These are phyloP conservation scores for Drosophila trapezifrons DNA, from an alignment of 1,140 invertebrate species.

Conservation along the genomic window DNA sequence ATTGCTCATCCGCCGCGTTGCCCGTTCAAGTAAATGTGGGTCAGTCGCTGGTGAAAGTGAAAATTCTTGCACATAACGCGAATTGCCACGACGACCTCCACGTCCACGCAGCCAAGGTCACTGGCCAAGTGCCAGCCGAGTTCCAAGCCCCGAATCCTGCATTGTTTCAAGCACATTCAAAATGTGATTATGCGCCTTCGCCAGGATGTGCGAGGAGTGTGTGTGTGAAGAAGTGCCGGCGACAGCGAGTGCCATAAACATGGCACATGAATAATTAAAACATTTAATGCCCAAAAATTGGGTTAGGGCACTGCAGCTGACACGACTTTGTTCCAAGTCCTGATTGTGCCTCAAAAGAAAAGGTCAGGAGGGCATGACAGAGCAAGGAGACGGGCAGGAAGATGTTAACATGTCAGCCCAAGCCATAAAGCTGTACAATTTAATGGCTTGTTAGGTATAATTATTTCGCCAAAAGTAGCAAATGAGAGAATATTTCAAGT, in stretches of 20 bases:
- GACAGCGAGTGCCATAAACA: slow-evolving; percentile 64
- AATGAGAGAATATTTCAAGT: background rate
- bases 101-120: slow-evolving; percentile 58
- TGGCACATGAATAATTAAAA: slow-evolving; percentile 70
- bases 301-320: slow-evolving; percentile 50
- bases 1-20: slow-evolving; percentile 56
- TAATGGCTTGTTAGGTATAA: slow-evolving; percentile 6
- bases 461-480: background rate
- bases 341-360: slow-evolving; percentile 9
- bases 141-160: slow-evolving; percentile 34
- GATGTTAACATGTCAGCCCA: background rate
- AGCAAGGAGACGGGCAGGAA: background rate
- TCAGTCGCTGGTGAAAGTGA: slow-evolving; percentile 26
- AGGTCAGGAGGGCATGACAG: slow-evolving; percentile 5
- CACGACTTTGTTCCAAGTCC: slow-evolving; percentile 6
- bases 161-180: slow-evolving; percentile 64
- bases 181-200: slow-evolving; percentile 66
- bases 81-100: slow-evolving; percentile 51
- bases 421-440: slow-evolving; percentile 3
- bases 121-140: slow-evolving; percentile 30
- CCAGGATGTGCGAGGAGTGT: slow-evolving; percentile 19
- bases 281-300: slow-evolving; percentile 62
- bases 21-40: slow-evolving; percentile 52
- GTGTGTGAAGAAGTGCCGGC: slow-evolving; percentile 20
- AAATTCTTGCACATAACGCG: slow-evolving; percentile 35